Evolutionary conservation across 1,140 invertebrate species (phyloP), one percentile per base, ranked within the genome.

Genomic region (Heliconius eleuchia): DNA sequence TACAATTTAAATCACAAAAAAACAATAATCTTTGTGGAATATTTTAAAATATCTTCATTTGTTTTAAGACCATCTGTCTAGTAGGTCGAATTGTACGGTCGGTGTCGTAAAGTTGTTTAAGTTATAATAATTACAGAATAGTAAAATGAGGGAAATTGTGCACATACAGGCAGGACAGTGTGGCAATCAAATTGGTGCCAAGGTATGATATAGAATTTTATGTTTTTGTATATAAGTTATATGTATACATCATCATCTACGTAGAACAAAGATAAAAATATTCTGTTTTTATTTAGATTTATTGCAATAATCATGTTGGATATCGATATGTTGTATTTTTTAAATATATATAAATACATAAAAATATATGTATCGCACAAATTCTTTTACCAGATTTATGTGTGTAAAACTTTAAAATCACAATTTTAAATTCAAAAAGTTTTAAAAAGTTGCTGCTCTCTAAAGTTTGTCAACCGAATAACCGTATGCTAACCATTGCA

Each of bases 151-250:
- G 78, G 97, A 97, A 96, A 97, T 97, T 83, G 55, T 60, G 9
- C 55, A 60, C n/a, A 60, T 60, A 60, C 55, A 60, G 8, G 55
- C 55, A 8, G 55, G 55, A 27, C 55, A 60, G 23, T 60, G 55
- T 19, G 55, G 55, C 55, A 60, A 60, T 60, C 55, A 60, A 94
- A 98, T 98, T 87, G 97, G 97, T 83, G 96, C 97, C 55, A 98
- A 97, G 96, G 97, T 97, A 95, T 94, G 81, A 78, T 27, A 30
- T 60, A 3, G 0, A 3, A 3, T 23, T 3, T 23, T 60, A n/a
- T 60, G 55, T 11, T 60, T 52, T 19, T 19, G 6, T 52, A 52
- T 52, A 19, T 52, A 52, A 7, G 19, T 52, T 18, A 19, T 19
- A 52, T 52, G 50, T 5, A 52, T 18, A 52, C 50, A 16, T 52